These are phyloP conservation scores for Engraulis encrasicolus DNA, from an alignment of 2,113 vertebrate genomes.

Conservation along the genomic window DNA sequence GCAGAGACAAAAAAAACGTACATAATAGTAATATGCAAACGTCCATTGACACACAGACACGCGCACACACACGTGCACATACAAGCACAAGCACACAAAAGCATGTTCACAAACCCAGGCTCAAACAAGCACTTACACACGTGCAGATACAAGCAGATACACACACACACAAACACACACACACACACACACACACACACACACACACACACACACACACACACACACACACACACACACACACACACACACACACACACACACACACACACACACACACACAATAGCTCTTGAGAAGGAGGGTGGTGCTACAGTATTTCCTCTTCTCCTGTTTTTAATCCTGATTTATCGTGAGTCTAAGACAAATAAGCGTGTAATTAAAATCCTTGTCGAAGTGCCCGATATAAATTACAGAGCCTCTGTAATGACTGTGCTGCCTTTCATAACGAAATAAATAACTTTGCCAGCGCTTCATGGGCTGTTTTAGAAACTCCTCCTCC, in stretches of 20 bases:
- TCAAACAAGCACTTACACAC: no score
- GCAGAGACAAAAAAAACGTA: no score
- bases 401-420: slow-evolving; percentile 43
- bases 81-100: no score
- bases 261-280: slow-evolving; percentile 37
- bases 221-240: slow-evolving; percentile 47
- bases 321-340: slow-evolving; percentile 50
- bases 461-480: background rate
- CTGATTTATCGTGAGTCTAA: slow-evolving; percentile 27
- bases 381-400: slow-evolving; percentile 44
- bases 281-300: slow-evolving; percentile 28
- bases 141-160: no score
- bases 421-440: background rate
- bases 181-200: slow-evolving; percentile 21
- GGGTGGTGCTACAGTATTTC: slow-evolving; percentile 53
- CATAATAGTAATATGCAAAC: no score
- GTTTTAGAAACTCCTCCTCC: background rate
- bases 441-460: slow-evolving; percentile 6
- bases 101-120: no score
- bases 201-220: slow-evolving; percentile 33
- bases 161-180: slow-evolving; percentile 58
- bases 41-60: no score
- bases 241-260: background rate
- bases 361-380: slow-evolving; percentile 48
- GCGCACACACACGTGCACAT: no score